Evolutionary conservation across 1,140 invertebrate genomes (phyloP), one percentile per base, ranked within the genome.

Genomic region (Zaprionus inermis): DNA sequence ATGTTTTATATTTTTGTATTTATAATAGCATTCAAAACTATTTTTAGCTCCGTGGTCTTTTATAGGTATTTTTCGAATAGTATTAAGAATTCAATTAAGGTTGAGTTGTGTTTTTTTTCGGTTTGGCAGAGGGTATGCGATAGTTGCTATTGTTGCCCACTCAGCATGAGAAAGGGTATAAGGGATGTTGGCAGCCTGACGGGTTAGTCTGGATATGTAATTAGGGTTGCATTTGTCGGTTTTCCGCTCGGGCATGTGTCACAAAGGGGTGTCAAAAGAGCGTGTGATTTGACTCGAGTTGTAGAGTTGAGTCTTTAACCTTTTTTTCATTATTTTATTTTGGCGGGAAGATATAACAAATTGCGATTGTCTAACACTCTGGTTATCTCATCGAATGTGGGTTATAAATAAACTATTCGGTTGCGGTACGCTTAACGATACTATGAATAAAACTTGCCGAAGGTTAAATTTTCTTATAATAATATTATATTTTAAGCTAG

Each of bases 191-290:
- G 10, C 32, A 20, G 11, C 41, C 52, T 28, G 34, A 49, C 36
- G n/a, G 60, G 55, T 52, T 38, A 54, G 56, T 61, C 61, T 65
- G 74, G 65, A 63, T 71, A 34, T 73, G 61, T 78, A 84, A 84
- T 85, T 78, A 85, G 78, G 81, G 81, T 84, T 81, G 70, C 74
- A 66, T 85, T 81, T 78, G 59, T 46, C 38, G 59, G 64, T 41
- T 69, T 77, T 73, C 54, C 46, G 14, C 49, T n/a, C 55, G 41
- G 30, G 22, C 44, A 22, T 58, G 61, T 64, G 46, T 65, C 63
- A 12, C 14, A 46, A 65, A 71, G 70, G 51, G 75, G 54, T 78
- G 80, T 68, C 67, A 68, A 83, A 38, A 46, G 49, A 64, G 72
- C 64, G 61, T 70, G 63, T 67, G 58, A 67, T 51, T 59, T 55